Percentiles rank a stretch among this genome's conserved stretches.
These are phyloP conservation scores for Dicaeum eximium DNA, from an alignment of 2,113 vertebrate species.

Conservation along the genomic window DNA sequence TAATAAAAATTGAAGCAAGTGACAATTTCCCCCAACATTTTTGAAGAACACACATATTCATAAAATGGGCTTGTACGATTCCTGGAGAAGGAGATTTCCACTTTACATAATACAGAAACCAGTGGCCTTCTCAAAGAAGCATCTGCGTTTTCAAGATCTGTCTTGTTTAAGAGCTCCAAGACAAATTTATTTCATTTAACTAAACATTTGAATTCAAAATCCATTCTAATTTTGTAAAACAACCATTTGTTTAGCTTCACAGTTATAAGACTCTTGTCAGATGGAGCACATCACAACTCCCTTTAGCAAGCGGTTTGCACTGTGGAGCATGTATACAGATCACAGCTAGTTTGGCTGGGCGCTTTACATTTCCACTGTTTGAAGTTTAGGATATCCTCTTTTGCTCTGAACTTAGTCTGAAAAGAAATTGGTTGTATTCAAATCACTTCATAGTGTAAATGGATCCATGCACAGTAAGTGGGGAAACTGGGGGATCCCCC, in stretches of 20 bases:
- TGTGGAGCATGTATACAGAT: neutral
- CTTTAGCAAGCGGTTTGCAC: neutral
- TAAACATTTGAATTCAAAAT: neutral
- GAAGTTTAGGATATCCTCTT: neutral
- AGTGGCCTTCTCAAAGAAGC: neutral
- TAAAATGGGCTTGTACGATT: neutral
- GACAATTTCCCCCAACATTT: neutral
- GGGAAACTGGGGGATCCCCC: neutral
- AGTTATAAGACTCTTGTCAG: neutral
- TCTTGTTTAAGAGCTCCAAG: neutral
- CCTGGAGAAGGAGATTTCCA: neutral
- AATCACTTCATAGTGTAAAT: neutral
- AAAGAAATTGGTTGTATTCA: neutral
- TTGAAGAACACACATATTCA: neutral
- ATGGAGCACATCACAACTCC: neutral
- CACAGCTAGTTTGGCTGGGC: neutral
- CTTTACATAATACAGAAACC: neutral
- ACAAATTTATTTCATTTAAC: neutral
- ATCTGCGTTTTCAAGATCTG: neutral
- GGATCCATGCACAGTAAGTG: neutral
- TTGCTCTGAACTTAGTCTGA: neutral
- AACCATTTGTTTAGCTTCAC: neutral
- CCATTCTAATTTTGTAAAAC: neutral
- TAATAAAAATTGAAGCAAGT: neutral
- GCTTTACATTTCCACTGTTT: neutral